phyloP scores from a whole-genome alignment of 1,140 invertebrate genomes.

The Mya arenaria region DNA sequence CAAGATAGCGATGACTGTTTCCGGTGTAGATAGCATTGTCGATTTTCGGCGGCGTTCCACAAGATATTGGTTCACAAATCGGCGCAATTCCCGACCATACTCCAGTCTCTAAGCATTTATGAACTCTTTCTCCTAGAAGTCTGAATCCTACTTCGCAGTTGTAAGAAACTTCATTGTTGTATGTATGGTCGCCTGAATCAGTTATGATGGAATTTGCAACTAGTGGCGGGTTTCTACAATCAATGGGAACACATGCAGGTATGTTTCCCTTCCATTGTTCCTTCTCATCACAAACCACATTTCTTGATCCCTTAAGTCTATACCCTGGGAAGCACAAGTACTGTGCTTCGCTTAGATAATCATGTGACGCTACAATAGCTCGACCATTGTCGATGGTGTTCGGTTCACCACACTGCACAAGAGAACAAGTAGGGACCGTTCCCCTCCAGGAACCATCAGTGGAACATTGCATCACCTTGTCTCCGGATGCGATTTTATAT shows the following conservation, averaged over 20 bases:
- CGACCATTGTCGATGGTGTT: background rate
- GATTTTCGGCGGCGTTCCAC: conserved; percentile 58
- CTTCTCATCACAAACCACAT: conserved; percentile 44
- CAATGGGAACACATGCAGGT: conserved; percentile 51
- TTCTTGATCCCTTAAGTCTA: conserved; percentile 40
- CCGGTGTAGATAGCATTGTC: conserved; percentile 46
- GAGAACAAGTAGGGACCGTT: conserved; percentile 83
- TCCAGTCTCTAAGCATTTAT: conserved; percentile 47
- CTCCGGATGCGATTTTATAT: conserved; percentile 52
- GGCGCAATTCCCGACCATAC: conserved; percentile 88
- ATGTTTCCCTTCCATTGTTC: conserved; percentile 43
- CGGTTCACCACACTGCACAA: conserved; percentile 36
- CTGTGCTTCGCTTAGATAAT: conserved; percentile 10
- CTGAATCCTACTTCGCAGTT: background rate
- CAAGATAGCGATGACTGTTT: conserved; percentile 48
- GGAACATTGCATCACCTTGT: conserved; percentile 26
- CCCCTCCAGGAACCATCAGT: conserved; percentile 83
- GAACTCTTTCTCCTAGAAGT: conserved; percentile 36
- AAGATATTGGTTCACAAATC: conserved; percentile 84
- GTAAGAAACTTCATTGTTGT: conserved; percentile 31
- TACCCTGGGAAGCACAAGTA: conserved; percentile 54
- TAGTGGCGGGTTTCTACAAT: conserved; percentile 55
- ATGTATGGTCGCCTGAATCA: conserved; percentile 67
- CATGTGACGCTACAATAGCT: background rate
- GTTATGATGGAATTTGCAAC: conserved; percentile 61